Percentiles rank a stretch among this genome's conserved stretches.
Evolutionary conservation across 2,888 invertebrate species (phyloP).

Genomic region (Volucella zonaria): DNA sequence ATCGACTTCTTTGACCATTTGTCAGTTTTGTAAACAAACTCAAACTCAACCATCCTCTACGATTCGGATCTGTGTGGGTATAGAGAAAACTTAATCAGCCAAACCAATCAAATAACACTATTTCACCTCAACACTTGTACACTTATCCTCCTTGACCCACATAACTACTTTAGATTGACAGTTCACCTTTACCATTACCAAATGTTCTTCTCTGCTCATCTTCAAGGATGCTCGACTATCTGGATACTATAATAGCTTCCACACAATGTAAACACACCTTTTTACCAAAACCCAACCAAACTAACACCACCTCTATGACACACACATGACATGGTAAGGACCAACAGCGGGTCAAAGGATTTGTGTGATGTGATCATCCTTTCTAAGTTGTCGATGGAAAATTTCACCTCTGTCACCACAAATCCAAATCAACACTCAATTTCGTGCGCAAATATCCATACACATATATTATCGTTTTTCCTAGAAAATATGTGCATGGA

Average conservation of each 20-base stretch:
- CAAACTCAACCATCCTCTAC: neutral
- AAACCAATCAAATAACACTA: constrained; percentile 68
- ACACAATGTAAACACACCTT: constrained; percentile 40
- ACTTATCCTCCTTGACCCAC: constrained; percentile 46
- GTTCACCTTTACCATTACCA: constrained; percentile 41
- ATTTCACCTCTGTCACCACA: constrained; percentile 69
- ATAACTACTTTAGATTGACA: constrained; percentile 56
- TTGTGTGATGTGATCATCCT: constrained; percentile 40
- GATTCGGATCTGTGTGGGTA: neutral
- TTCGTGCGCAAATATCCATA: constrained; percentile 64
- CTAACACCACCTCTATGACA: neutral
- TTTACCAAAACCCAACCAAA: neutral
- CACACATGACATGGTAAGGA: neutral
- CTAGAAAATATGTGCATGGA: neutral
- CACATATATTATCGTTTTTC: constrained; percentile 48
- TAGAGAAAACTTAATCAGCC: constrained; percentile 37
- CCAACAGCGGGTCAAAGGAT: constrained; percentile 43
- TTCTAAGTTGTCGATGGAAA: constrained; percentile 29
- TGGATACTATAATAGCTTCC: neutral
- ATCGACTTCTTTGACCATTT: constrained; percentile 27
- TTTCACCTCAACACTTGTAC: constrained; percentile 60
- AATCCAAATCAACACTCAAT: constrained; percentile 73
- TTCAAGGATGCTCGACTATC: constrained; percentile 34
- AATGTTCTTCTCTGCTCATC: constrained; percentile 15
- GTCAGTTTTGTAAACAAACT: neutral